phyloP scores from a whole-genome alignment of 2,888 invertebrate species.

The Trachelus iudaicus region DNA sequence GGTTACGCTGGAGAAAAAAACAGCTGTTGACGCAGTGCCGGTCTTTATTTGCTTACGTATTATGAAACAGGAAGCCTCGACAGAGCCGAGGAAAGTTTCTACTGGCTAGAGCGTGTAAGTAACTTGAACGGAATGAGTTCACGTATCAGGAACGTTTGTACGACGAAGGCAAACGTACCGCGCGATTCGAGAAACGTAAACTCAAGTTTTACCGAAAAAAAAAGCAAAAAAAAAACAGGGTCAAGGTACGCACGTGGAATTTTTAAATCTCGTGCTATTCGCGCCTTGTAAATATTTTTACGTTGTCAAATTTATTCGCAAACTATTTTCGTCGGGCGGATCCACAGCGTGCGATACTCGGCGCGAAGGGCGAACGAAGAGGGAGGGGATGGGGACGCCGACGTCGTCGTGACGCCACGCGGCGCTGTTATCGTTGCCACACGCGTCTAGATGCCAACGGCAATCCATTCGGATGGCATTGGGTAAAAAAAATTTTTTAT shows the following conservation, averaged over 20 bases:
- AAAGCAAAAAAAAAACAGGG: background rate
- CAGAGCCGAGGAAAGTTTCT: background rate
- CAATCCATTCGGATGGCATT: background rate
- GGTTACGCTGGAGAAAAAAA: background rate
- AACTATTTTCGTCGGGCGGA: background rate
- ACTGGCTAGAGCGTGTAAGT: background rate
- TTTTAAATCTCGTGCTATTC: background rate
- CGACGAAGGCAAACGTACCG: background rate
- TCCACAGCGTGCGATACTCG: background rate
- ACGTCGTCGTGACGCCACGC: background rate
- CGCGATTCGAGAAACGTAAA: background rate
- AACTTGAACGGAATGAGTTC: background rate
- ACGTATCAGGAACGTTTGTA: background rate
- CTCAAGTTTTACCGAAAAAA: background rate
- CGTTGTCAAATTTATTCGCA: background rate
- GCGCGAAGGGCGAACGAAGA: background rate
- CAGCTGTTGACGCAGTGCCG: background rate
- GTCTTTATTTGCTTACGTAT: background rate
- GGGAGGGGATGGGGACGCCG: too few relatives aligned
- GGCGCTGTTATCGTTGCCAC: background rate
- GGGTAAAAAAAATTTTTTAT: background rate
- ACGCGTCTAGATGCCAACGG: background rate
- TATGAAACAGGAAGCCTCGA: background rate
- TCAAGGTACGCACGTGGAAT: background rate
- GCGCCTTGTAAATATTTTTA: background rate